Evolutionary conservation across 92 coral and sea anemone species (phyloP).

Genomic region (Porites rus): DNA sequence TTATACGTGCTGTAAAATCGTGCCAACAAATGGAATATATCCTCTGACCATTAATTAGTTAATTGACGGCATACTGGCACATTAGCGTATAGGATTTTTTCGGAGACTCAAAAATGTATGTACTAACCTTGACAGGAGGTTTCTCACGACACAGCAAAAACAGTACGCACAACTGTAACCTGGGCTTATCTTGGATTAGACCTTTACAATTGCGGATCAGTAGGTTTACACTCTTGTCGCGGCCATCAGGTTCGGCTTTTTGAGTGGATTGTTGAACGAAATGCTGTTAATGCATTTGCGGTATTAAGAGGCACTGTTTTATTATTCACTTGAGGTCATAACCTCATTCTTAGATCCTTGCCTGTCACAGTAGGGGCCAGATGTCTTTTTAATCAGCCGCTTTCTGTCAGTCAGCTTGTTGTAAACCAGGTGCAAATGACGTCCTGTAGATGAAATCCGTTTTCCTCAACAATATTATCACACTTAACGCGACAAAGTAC

Average conservation of each 20-base stretch:
- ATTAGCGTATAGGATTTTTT: slow-evolving; percentile 34
- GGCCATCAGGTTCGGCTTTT: slow-evolving; percentile 49
- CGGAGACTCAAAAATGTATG: not conserved
- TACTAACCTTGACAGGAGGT: not conserved
- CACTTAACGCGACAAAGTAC: slow-evolving; percentile 65
- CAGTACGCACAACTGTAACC: not conserved
- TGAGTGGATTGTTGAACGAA: slow-evolving; percentile 67
- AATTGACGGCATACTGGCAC: slow-evolving; percentile 51
- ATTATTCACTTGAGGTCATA: slow-evolving; percentile 30
- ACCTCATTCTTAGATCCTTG: slow-evolving; percentile 28
- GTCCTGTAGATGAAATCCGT: slow-evolving; percentile 71
- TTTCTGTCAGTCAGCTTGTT: slow-evolving; percentile 71
- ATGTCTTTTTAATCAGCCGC: slow-evolving; percentile 53
- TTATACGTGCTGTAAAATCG: slow-evolving; percentile 6
- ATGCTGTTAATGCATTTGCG: slow-evolving; percentile 43
- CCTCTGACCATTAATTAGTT: slow-evolving; percentile 53
- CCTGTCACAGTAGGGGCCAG: slow-evolving; percentile 47
- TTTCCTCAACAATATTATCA: slow-evolving; percentile 75
- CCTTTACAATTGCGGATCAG: slow-evolving; percentile 15
- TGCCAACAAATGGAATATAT: slow-evolving; percentile 50
- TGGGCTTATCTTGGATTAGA: slow-evolving; percentile 38
- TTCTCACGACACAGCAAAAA: not conserved
- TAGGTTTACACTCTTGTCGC: slow-evolving; percentile 1
- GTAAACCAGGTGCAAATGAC: slow-evolving; percentile 77
- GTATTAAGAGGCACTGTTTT: slow-evolving; percentile 17